Evolutionary conservation across 2,888 invertebrate genomes (phyloP).

Genomic region (Bugulina stolonifera): DNA sequence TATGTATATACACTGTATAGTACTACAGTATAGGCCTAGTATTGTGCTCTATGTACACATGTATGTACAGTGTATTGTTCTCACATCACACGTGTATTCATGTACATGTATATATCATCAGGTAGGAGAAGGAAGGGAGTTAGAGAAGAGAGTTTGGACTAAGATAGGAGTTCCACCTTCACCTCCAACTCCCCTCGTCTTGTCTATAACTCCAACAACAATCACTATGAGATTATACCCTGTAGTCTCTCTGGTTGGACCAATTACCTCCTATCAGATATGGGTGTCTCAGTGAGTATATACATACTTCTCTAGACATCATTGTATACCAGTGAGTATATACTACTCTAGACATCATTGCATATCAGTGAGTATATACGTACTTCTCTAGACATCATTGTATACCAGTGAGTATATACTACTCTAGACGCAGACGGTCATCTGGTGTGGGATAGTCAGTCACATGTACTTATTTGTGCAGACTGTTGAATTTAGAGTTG

Average conservation of each 20-base stretch:
- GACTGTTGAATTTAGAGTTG: no score
- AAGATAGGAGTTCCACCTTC: conserved; percentile 64
- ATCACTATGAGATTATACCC: conserved; percentile 65
- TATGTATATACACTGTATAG: no score
- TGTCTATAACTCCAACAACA: conserved; percentile 60
- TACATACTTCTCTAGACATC: conserved; percentile 54
- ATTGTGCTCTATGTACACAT: not conserved
- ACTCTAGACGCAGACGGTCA: no score
- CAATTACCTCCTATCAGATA: conserved; percentile 66
- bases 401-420: no score
- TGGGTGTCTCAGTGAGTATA: conserved; percentile 64
- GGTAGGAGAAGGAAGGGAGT: conserved; percentile 58
- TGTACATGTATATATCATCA: not conserved
- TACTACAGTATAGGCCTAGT: no score
- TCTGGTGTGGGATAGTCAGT: no score
- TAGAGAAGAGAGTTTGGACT: conserved; percentile 62
- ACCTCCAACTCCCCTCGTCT: conserved; percentile 65
- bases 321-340: no score
- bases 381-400: no score
- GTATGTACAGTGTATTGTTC: not conserved
- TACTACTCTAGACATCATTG: no score
- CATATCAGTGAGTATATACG: no score
- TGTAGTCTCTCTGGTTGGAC: conserved; percentile 71
- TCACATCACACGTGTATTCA: not conserved
- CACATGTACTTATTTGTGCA: no score